Evolutionary conservation across 2,888 invertebrate genomes (phyloP), one percentile per base, ranked within the genome.

Genomic region (Netelia inedita): DNA sequence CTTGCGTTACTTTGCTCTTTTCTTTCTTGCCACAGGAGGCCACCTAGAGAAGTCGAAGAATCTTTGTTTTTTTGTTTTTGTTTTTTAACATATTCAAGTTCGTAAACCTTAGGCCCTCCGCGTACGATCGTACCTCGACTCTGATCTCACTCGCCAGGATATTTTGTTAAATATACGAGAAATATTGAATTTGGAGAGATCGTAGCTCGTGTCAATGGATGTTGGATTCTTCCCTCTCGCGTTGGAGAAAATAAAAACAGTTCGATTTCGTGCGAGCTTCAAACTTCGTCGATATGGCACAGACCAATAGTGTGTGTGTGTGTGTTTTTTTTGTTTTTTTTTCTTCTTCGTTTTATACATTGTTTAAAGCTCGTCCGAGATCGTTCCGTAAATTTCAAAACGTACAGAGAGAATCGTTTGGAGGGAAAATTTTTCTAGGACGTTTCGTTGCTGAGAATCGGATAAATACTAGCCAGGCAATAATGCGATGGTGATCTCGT

Each of bases 51-150:
- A 19, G 21, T 1, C 16, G 35, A 46, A 35, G 2, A 35, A 66
- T 79, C 41, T 65, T 65, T 46, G 21, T 79, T 41, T 79, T 65
- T n/a, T n/a, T n/a, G n/a, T n/a, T n/a, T n/a, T n/a, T n/a, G n/a
- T 72, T 55, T 53, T 68, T 76, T 76, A 79, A 43, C 87, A 83
- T 68, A 72, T 69, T 87, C 69, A 76, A 88, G 76, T 76, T 86
- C 76, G 73, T 87, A 87, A 14, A 41, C 41, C 61, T 81, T 73
- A 84, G 84, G 84, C 81, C 69, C 82, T 74, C 69, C 53, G 53
- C 68, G 68, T 61, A 81, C 82, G 59, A 68, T 81, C 66, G 53
- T 84, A 80, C 21, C 65, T 55, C 50, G 82, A 68, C 81, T 28
- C 57, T 41, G n/a, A 19, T 57, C 21, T 57, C 28, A 23, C 66